Base-by-base conservation (phyloP, 2,113 vertebrate genomes). In the Amblyopsis rosae region DNA sequence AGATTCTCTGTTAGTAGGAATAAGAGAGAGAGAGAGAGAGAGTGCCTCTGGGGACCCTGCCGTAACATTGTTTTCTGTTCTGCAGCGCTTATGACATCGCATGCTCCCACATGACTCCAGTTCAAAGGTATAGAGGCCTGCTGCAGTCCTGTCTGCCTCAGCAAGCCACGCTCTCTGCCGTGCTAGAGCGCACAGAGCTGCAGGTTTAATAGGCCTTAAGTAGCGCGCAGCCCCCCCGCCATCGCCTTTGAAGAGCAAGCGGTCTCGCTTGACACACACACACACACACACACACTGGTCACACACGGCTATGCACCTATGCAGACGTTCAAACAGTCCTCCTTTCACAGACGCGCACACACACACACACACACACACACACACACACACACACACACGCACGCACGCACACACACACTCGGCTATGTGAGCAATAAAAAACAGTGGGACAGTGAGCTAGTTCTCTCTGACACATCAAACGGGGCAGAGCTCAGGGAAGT, bases 181-280 rank as follows among this genome's bases (percentile, higher is more conserved):
- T 41, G 81, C 87, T 79, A 83, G 83, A 81, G 82, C 70, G 77
- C 85, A 70, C 85, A 77, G 82, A 82, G 87, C 85, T 84, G 69
- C 85, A 86, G 85, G 82, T 91, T 91, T 91, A 89, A 91, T 88
- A 87, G 86, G 83, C 81, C 85, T 87, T 88, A 88, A 88, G 86
- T 87, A 85, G 86, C 50, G 71, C 79, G 66, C 69, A 77, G 81
- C 69, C 84, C 80, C 73, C 70, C 75, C 84, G 71, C 84, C 84
- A 75, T 83, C 73, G 86, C 84, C 88, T 90, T 91, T 91, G 88
- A 91, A 91, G 87, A 88, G 84, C 67, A 60, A 61, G 60, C 48
- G 59, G 33, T n/a, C 59, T 0, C 12, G 1, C 67, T 45, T 48
- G 15, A 46, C 33, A 60, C 12, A 65, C 15, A 17, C 61, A n/a